These are phyloP conservation scores for Tanypteryx hageni DNA, from an alignment of 2,888 invertebrate genomes.

Conservation along the genomic window DNA sequence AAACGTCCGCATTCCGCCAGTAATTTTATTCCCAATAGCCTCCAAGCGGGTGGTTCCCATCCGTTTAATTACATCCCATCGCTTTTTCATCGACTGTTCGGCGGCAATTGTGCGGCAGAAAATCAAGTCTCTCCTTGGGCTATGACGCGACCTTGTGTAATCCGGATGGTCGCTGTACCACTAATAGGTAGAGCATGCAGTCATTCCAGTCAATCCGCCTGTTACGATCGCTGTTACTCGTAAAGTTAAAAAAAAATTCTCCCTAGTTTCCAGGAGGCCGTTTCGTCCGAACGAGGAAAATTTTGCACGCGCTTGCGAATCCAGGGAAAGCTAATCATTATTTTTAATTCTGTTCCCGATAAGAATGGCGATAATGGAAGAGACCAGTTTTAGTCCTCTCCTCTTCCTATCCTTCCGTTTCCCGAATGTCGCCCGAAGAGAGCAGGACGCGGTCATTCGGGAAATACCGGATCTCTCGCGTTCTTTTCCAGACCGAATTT, in stretches of 20 bases:
- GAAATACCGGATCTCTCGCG: too few relatives aligned
- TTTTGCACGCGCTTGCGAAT: too few relatives aligned
- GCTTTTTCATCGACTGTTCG: neutral
- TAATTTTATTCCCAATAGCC: neutral
- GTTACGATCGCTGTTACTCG: neutral
- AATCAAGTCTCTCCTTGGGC: neutral
- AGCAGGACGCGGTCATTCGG: too few relatives aligned
- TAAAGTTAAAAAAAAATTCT: neutral
- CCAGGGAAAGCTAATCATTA: too few relatives aligned
- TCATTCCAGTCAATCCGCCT: neutral
- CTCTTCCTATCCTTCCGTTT: too few relatives aligned
- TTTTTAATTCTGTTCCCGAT: neutral
- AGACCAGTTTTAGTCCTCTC: neutral
- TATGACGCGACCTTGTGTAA: neutral
- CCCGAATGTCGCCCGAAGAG: too few relatives aligned
- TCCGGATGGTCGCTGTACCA: constrained; percentile 7
- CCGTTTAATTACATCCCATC: neutral
- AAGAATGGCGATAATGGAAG: neutral
- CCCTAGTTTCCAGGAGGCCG: neutral
- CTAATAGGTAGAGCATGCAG: neutral
- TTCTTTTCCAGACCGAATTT: neutral
- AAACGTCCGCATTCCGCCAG: neutral
- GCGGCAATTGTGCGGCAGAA: neutral
- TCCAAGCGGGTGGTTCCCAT: neutral
- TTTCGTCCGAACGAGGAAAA: neutral